A percentile compares a stretch with the other conserved stretches of the same genome.
These are phyloP conservation scores for Hassar affinis DNA, from an alignment of 2,113 vertebrate species.

Conservation along the genomic window DNA sequence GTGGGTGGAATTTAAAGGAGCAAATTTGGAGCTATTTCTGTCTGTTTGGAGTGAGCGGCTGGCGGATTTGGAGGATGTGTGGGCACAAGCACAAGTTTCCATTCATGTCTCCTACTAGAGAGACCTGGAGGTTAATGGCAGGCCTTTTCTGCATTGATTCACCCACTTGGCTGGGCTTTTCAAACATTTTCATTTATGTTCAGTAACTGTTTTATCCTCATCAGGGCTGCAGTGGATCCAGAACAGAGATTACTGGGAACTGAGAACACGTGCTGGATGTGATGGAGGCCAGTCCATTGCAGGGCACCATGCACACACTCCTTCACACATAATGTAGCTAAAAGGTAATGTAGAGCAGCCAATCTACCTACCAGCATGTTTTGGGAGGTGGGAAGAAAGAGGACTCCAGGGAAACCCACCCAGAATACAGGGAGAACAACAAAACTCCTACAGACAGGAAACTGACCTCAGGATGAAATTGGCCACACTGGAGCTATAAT, in stretches of 20 bases:
- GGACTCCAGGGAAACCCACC: not conserved
- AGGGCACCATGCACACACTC: not conserved
- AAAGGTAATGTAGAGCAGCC: not conserved
- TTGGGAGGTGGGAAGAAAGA: not conserved
- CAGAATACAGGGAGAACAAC: not conserved
- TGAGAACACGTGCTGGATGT: not conserved
- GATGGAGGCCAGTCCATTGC: not conserved
- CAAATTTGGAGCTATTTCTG: conserved; percentile 61
- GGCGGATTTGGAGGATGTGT: conserved; percentile 52
- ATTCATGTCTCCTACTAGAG: conserved; percentile 55
- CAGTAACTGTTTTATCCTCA: not conserved
- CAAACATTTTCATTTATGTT: not conserved
- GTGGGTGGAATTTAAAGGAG: conserved; percentile 65
- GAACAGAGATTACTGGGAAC: not conserved
- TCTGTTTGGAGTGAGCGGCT: conserved; percentile 32
- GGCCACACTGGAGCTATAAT: not conserved
- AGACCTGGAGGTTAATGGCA: conserved; percentile 15
- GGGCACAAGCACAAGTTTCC: conserved; percentile 57
- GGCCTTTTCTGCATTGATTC: conserved; percentile 10
- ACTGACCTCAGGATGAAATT: not conserved
- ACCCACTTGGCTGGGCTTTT: not conserved
- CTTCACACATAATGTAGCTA: no score
- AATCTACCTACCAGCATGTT: not conserved
- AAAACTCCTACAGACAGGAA: not conserved
- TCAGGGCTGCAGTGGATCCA: not conserved